Percentiles rank a stretch among this genome's conserved stretches.
Evolutionary conservation across 2,797 vertebrate genomes (phyloP).

Genomic region (Helicolenus hilgendorfi): DNA sequence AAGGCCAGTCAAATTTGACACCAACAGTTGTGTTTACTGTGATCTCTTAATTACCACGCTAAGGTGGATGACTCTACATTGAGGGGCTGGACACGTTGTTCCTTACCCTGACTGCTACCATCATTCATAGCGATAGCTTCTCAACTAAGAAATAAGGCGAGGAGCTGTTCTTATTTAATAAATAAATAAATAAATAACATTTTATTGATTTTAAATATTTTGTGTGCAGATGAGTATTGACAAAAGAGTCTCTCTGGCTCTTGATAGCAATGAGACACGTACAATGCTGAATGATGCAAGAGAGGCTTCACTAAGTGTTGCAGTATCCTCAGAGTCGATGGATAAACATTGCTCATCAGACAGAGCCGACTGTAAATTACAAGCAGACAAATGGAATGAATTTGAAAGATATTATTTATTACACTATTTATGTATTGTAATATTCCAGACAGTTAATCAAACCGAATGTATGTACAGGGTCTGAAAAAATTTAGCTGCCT

Average conservation of each 20-base stretch:
- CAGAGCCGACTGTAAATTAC: slow-evolving; percentile 1
- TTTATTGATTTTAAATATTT: slow-evolving; percentile 42
- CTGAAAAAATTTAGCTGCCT: too few relatives aligned
- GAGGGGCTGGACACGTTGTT: neutral
- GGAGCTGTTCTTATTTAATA: neutral
- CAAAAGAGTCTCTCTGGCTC: neutral
- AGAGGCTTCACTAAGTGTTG: neutral
- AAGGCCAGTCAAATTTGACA: slow-evolving; percentile 20
- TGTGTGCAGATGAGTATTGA: slow-evolving; percentile 12
- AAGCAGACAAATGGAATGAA: neutral
- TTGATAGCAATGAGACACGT: slow-evolving; percentile 15
- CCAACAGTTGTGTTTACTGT: neutral
- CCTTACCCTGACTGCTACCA: neutral
- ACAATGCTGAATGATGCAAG: slow-evolving; percentile 27
- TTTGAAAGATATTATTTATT: slow-evolving; percentile 13
- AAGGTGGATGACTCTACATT: neutral
- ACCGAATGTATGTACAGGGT: neutral
- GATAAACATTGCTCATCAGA: slow-evolving; percentile 8
- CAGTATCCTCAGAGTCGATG: slow-evolving; percentile 13
- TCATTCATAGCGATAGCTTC: neutral
- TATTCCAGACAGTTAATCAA: neutral
- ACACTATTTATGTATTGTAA: neutral
- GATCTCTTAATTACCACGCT: neutral
- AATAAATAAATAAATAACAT: slow-evolving; percentile 5
- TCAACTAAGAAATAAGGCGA: neutral